Percentiles rank a stretch among this genome's conserved stretches.
phyloP scores from a whole-genome alignment of 1,140 invertebrate species.

The Camponotus vicinus region DNA sequence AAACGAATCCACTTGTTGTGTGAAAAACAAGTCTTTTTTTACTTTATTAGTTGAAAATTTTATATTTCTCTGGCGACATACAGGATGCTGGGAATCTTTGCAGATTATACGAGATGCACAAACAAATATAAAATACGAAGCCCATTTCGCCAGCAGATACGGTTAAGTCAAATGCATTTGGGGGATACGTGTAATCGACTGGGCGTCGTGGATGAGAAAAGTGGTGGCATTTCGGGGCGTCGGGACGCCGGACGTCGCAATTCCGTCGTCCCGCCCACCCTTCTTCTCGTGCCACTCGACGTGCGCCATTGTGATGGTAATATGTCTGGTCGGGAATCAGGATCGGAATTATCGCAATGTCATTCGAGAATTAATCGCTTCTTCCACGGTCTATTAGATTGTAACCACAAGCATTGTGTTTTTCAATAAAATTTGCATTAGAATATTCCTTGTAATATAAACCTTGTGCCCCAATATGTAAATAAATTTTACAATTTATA shows the following conservation, averaged over 20 bases:
- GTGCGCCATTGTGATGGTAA: conserved; percentile 81
- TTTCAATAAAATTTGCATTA: conserved; percentile 1
- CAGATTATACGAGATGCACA: background rate
- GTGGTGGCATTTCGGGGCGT: conserved; percentile 75
- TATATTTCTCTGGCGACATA: too few relatives aligned
- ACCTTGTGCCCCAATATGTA: background rate
- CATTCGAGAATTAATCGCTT: conserved; percentile 70
- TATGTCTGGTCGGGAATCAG: conserved; percentile 66
- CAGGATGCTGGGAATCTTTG: background rate
- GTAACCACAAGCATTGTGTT: conserved; percentile 34
- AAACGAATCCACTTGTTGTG: too few relatives aligned
- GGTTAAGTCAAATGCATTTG: conserved; percentile 72
- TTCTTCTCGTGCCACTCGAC: conserved; percentile 72
- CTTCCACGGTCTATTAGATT: conserved; percentile 55
- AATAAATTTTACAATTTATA: background rate
- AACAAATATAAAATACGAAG: conserved; percentile 38
- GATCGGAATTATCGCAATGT: conserved; percentile 62
- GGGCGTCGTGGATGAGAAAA: conserved; percentile 77
- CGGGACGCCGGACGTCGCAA: conserved; percentile 83
- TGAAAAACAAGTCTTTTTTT: too few relatives aligned
- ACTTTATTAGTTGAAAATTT: too few relatives aligned
- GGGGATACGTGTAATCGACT: conserved; percentile 79
- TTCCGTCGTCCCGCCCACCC: conserved; percentile 81
- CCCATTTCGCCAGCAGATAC: conserved; percentile 52
- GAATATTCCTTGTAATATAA: background rate